Conservation (phyloP, 2,797 vertebrate genomes). For the Tadarida brasiliensis region DNA sequence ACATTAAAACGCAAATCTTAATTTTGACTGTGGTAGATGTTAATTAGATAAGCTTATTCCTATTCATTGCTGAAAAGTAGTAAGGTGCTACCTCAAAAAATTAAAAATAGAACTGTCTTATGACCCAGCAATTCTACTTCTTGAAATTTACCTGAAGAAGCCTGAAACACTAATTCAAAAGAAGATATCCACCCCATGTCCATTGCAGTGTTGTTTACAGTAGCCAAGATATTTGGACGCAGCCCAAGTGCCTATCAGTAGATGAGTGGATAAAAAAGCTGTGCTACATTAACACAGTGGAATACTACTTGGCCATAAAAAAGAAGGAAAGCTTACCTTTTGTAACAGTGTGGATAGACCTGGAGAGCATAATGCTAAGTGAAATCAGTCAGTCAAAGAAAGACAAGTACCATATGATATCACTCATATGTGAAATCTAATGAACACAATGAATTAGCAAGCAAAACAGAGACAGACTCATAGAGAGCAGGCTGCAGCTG, state of each 20-base stretch:
- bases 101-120: not conserved
- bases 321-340: not conserved
- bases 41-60: not conserved
- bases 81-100: not conserved
- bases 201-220: not conserved
- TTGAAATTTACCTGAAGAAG: not conserved
- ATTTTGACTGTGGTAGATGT: not conserved
- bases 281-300: not conserved
- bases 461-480: not conserved
- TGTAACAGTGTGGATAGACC: not conserved
- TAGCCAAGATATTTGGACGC: not conserved
- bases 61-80: not conserved
- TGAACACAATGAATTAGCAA: not conserved
- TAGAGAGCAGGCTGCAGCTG: not conserved
- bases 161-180: not conserved
- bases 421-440: not conserved
- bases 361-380: not conserved
- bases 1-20: not conserved
- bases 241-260: not conserved
- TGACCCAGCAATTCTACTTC: not conserved
- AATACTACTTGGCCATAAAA: not conserved
- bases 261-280: not conserved
- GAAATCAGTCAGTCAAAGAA: not conserved
- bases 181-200: not conserved
- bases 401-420: not conserved